Conservation (phyloP, 2,113 vertebrate genomes). For the Microcebus lehilahytsara region DNA sequence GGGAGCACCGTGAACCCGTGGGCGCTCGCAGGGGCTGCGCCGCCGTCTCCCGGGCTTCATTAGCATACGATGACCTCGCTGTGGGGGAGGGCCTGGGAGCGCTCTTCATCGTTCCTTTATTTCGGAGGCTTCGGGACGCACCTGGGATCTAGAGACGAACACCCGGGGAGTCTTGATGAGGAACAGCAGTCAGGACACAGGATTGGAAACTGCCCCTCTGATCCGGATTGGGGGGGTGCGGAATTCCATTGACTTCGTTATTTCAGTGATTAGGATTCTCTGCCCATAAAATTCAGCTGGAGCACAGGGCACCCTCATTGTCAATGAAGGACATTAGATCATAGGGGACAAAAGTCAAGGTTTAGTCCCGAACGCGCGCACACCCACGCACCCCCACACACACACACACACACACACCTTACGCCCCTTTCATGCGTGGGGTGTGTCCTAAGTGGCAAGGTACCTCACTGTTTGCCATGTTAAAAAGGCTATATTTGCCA, state of each 20-base stretch:
- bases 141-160: background rate
- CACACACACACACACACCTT: background rate
- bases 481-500: slow-evolving; percentile 21
- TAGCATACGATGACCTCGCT: slow-evolving; percentile 49
- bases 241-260: background rate
- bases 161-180: background rate
- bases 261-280: background rate
- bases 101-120: background rate
- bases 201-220: background rate
- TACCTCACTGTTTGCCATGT: background rate
- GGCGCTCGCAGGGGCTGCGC: background rate
- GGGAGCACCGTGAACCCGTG: background rate
- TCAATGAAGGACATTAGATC: slow-evolving; percentile 1
- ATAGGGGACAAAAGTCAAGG: background rate
- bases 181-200: background rate
- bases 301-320: background rate
- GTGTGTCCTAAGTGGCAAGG: background rate
- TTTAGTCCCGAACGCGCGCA: background rate
- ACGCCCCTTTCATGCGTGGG: background rate
- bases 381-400: background rate
- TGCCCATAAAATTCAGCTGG: background rate
- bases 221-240: background rate
- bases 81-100: background rate
- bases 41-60: background rate
- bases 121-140: background rate